Conservation (phyloP, 2,888 invertebrate genomes). For the Unio delphinus region DNA sequence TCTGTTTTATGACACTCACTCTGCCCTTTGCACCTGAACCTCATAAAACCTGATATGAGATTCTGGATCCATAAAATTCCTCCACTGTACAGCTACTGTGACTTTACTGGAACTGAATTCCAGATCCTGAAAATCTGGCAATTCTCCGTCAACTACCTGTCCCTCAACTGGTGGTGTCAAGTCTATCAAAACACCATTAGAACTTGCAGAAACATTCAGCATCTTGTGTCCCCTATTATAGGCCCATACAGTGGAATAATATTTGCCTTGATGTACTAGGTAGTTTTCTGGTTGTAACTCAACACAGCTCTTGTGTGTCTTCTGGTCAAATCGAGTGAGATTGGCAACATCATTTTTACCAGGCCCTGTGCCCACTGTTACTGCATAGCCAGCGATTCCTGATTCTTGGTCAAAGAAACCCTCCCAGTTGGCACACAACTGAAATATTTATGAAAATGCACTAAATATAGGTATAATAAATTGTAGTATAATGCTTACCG, state of each 20-base stretch:
- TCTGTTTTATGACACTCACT: constrained; percentile 10
- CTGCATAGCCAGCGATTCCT: constrained; percentile 33
- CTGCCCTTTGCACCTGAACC: constrained; percentile 33
- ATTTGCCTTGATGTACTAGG: constrained; percentile 22
- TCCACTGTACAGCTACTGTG: constrained; percentile 49
- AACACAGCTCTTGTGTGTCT: constrained; percentile 23
- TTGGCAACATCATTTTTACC: constrained; percentile 12
- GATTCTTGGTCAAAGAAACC: constrained; percentile 46
- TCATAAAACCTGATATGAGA: constrained; percentile 44
- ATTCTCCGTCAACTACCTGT: constrained; percentile 41
- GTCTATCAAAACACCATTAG: constrained; percentile 46
- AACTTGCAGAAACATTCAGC: constrained; percentile 25
- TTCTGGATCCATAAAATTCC: constrained; percentile 49
- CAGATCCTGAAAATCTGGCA: constrained; percentile 27
- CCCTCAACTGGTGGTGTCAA: constrained; percentile 43
- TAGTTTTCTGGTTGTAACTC: constrained; percentile 11
- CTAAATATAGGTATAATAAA: too few species aligned
- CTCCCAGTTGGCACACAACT: constrained; percentile 47
- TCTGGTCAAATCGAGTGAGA: constrained; percentile 9
- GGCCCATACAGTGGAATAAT: constrained; percentile 32
- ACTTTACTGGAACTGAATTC: constrained; percentile 41
- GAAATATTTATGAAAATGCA: constrained; percentile 2
- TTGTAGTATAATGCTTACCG: too few species aligned
- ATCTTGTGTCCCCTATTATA: constrained; percentile 41
- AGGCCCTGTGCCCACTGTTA: constrained; percentile 16